Base-by-base conservation (phyloP, 2,888 invertebrate genomes). In the Venustoraphidia nigricollis region DNA sequence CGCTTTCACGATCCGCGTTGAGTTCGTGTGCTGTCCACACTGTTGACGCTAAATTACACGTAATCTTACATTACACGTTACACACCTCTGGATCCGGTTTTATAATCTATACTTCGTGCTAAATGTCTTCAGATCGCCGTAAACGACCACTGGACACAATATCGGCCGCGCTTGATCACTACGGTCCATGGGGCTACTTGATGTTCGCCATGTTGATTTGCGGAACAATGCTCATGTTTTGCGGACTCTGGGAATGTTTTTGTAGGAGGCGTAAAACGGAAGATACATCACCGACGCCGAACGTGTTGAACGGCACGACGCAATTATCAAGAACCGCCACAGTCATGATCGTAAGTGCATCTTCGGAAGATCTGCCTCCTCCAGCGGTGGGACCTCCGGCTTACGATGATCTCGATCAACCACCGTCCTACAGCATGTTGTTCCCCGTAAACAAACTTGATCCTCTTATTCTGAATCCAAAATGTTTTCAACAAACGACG, bases 161-260 rank as follows among this genome's bases (percentile, higher is more conserved):
- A 10, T 68, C 70, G 10, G 75, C 75, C 9, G 79, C 79, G 41
- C 64, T 82, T 53, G 77, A 78, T 50, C 80, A 79, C 47, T 82
- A 82, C 61, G 82, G 82, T 0, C 81, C 82, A 0, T 82, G 82
- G 82, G 81, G 81, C 55, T 82, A 82, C 59, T 68, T 82, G 37
- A 79, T 82, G 63, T 70, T 82, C 47, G 81, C 81, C 45, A 80
- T 81, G 75, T 66, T 82, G 38, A 72, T 81, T 53, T 81, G 81
- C 60, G 81, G 80, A 17, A 76, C 78, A 10, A 75, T 81, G 39
- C 69, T 83, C 56, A 74, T 81, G 68, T 77, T 82, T 64, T 82
- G 81, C 57, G 71, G 81, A 13, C 70, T 81, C 53, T 81, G 81
- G 81, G 81, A 70, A 51, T 68, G 67, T 53, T 68, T 65, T 53